phyloP scores from a whole-genome alignment of 2,113 vertebrate genomes.

The Seriola rivoliana region DNA sequence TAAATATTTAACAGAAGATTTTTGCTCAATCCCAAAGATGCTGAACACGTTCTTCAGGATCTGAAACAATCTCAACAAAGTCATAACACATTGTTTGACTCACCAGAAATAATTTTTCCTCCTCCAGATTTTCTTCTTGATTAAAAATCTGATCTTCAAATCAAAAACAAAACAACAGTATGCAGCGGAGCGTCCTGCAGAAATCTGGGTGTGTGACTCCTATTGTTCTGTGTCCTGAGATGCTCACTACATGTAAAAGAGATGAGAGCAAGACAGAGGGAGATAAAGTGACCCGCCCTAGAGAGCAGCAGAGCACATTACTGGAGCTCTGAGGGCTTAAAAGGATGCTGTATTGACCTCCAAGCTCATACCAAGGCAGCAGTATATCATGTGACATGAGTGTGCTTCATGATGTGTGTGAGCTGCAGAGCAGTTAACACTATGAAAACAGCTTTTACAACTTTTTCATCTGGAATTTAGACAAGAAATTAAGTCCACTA shows the following conservation, averaged over 20 bases:
- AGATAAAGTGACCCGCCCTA: constrained; percentile 51
- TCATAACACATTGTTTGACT: constrained; percentile 19
- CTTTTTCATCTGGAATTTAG: neutral
- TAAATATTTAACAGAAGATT: neutral
- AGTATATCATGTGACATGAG: neutral
- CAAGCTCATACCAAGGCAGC: neutral
- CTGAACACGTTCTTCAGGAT: neutral
- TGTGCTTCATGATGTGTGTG: neutral
- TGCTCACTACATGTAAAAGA: neutral
- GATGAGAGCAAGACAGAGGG: neutral
- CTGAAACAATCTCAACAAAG: neutral
- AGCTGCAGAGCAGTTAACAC: neutral
- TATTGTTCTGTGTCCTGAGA: neutral
- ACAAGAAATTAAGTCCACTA: neutral
- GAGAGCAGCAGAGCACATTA: constrained; percentile 64
- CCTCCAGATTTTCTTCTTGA: constrained; percentile 1
- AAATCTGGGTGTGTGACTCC: neutral
- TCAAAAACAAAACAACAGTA: constrained; percentile 3
- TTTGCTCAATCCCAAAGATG: neutral
- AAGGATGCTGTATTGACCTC: constrained; percentile 61
- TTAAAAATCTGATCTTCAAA: neutral
- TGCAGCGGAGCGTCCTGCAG: neutral
- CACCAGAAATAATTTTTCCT: constrained; percentile 39
- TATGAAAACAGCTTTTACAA: neutral
- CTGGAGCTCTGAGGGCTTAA: constrained; percentile 55